These are phyloP conservation scores for Pocota personata DNA, from an alignment of 2,888 invertebrate species.

Conservation along the genomic window DNA sequence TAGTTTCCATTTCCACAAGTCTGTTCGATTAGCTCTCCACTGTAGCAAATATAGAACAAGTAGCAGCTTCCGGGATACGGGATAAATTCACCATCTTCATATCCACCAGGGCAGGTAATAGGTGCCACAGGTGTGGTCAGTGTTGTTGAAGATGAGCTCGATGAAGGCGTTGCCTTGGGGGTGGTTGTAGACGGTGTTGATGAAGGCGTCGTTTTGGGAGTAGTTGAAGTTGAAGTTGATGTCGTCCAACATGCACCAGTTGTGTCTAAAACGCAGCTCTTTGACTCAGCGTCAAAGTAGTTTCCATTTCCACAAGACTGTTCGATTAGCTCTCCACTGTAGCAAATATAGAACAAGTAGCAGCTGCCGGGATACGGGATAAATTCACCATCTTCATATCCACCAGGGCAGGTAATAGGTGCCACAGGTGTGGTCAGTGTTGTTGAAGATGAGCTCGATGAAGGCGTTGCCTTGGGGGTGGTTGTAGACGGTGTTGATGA, in stretches of 20 bases:
- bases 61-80: constrained; percentile 9
- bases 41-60: background rate
- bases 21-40: too few species aligned
- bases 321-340: constrained; percentile 61
- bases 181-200: background rate
- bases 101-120: constrained; percentile 14
- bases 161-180: background rate
- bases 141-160: background rate
- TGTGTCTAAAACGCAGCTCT: constrained; percentile 75
- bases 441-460: background rate
- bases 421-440: background rate
- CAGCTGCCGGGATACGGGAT: constrained; percentile 10
- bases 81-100: constrained; percentile 38
- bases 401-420: constrained; percentile 11
- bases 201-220: background rate
- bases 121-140: background rate
- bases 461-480: background rate
- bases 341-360: background rate
- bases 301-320: constrained; percentile 76
- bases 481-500: background rate
- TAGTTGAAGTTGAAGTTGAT: background rate
- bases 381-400: constrained; percentile 43
- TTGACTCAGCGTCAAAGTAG: constrained; percentile 71
- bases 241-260: constrained; percentile 24
- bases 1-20: constrained; percentile 38